A percentile compares a stretch with the other conserved stretches of the same genome.
Evolutionary conservation across 2,113 vertebrate genomes (phyloP).

Genomic region (Zapus hudsonius): DNA sequence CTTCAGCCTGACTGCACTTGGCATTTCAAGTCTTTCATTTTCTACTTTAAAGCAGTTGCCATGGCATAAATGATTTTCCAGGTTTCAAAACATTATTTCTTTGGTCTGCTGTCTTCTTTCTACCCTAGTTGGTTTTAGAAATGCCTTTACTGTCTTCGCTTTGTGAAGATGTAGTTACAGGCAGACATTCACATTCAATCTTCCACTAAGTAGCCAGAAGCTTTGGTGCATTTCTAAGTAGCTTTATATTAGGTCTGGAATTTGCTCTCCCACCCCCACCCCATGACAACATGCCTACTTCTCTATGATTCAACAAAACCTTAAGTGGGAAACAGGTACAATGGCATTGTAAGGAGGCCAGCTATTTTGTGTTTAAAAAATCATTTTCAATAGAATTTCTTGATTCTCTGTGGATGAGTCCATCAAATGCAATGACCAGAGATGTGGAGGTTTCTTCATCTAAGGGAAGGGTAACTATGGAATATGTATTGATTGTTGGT

Average conservation of each 20-base stretch:
- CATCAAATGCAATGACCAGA: not conserved
- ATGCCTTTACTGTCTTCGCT: conserved; percentile 2
- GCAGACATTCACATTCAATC: conserved; percentile 46
- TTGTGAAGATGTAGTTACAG: conserved; percentile 42
- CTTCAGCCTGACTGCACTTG: not conserved
- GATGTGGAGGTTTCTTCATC: not conserved
- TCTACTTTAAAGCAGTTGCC: not conserved
- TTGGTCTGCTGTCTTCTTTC: conserved; percentile 23
- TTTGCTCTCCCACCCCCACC: not conserved
- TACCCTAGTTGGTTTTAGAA: conserved; percentile 3
- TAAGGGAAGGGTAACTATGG: not conserved
- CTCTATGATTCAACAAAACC: conserved; percentile 59
- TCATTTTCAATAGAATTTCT: conserved; percentile 18
- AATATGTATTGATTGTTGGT: not conserved
- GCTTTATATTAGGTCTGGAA: conserved; percentile 47
- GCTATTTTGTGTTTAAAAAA: not conserved
- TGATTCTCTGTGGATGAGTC: not conserved
- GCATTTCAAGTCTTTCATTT: not conserved
- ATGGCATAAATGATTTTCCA: not conserved
- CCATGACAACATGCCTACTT: not conserved
- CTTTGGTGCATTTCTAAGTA: conserved; percentile 50
- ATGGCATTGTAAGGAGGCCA: not conserved
- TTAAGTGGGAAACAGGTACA: conserved; percentile 4
- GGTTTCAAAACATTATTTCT: conserved; percentile 38
- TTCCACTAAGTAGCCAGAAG: not conserved